phyloP scores from a whole-genome alignment of 2,888 invertebrate species.

The Tinea trinotella region DNA sequence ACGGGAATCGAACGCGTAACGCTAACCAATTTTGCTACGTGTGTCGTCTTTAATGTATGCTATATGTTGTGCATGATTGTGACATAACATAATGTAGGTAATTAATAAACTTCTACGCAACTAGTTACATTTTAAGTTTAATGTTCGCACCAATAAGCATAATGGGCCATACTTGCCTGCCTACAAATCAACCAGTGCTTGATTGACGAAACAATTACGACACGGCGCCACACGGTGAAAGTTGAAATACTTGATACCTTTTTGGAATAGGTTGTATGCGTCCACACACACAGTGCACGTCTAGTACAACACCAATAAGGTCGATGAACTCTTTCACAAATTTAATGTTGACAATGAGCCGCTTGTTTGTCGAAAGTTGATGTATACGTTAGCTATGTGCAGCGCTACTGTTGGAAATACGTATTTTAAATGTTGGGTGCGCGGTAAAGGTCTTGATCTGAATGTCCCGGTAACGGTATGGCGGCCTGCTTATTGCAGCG shows the following conservation, averaged over 20 bases:
- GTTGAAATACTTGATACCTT: slow-evolving; percentile 36
- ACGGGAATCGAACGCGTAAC: too few relatives aligned
- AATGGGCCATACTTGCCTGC: neutral
- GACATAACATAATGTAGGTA: neutral
- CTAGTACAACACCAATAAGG: slow-evolving; percentile 23
- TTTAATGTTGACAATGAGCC: slow-evolving; percentile 16
- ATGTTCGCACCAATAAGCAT: slow-evolving; percentile 6
- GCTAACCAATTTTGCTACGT: too few relatives aligned
- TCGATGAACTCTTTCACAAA: slow-evolving; percentile 25
- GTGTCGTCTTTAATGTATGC: too few relatives aligned
- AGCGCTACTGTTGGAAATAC: neutral
- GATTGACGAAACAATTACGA: slow-evolving; percentile 33
- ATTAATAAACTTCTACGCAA: slow-evolving; percentile 4
- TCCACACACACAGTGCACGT: slow-evolving; percentile 16
- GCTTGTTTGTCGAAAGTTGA: slow-evolving; percentile 13
- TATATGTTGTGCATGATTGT: neutral
- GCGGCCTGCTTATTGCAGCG: slow-evolving; percentile 22
- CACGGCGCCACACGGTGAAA: slow-evolving; percentile 34
- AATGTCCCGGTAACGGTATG: slow-evolving; percentile 21
- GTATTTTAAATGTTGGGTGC: slow-evolving; percentile 4
- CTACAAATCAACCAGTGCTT: slow-evolving; percentile 25
- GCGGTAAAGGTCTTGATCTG: slow-evolving; percentile 13
- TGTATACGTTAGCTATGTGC: neutral
- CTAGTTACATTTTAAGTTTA: slow-evolving; percentile 3
- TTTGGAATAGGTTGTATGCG: slow-evolving; percentile 26